phyloP scores from a whole-genome alignment of 2,113 vertebrate genomes.

The Speoplatyrhinus poulsoni region DNA sequence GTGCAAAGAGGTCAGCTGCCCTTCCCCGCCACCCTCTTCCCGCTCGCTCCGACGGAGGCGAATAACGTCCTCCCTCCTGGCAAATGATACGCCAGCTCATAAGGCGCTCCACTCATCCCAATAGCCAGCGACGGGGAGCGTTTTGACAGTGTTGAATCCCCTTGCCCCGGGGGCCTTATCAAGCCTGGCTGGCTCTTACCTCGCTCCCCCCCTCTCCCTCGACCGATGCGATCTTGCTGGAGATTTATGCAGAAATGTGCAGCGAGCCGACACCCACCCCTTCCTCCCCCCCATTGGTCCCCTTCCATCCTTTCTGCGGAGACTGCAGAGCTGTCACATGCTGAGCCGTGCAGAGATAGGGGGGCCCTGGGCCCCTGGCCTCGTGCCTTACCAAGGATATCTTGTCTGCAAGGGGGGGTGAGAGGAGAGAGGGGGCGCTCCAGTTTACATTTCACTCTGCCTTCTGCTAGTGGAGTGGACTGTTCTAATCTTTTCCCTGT shows the following conservation, averaged over 20 bases:
- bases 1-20: slow-evolving; percentile 58
- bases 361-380: slow-evolving; percentile 61
- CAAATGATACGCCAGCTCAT: slow-evolving; percentile 72
- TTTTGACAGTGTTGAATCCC: slow-evolving; percentile 78
- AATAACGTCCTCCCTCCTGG: slow-evolving; percentile 51
- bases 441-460: slow-evolving; percentile 29
- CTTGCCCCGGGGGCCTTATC: slow-evolving; percentile 74
- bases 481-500: background rate
- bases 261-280: slow-evolving; percentile 61
- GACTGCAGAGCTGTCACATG: slow-evolving; percentile 67
- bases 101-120: slow-evolving; percentile 68
- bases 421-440: slow-evolving; percentile 30
- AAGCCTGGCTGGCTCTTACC: slow-evolving; percentile 60
- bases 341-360: slow-evolving; percentile 71
- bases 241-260: slow-evolving; percentile 78
- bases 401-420: slow-evolving; percentile 57
- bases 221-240: slow-evolving; percentile 74
- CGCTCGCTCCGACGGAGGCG: slow-evolving; percentile 65
- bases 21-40: slow-evolving; percentile 18
- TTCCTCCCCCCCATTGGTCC: slow-evolving; percentile 33
- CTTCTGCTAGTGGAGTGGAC: too few relatives aligned
- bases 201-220: slow-evolving; percentile 54
- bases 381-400: slow-evolving; percentile 62
- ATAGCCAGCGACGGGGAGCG: slow-evolving; percentile 68
- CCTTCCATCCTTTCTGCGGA: slow-evolving; percentile 71